Percentiles rank a stretch among this genome's conserved stretches.
Evolutionary conservation across 2,888 invertebrate species (phyloP).

Genomic region (Cartodere bifasciata): DNA sequence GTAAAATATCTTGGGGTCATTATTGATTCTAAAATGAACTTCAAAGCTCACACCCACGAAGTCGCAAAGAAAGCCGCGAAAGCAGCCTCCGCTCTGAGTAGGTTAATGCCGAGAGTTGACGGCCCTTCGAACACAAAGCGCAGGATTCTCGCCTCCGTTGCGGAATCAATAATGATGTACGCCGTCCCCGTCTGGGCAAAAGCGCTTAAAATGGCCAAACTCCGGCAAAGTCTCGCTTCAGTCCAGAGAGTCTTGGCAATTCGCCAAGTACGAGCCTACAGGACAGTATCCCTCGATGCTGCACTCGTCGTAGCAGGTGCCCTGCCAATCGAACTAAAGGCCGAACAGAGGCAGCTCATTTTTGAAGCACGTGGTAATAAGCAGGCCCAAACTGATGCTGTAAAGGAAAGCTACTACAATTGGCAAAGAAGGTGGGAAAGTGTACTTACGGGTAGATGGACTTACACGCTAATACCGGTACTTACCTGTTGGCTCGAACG

Average conservation of each 20-base stretch:
- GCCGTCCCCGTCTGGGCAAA: conserved; percentile 3
- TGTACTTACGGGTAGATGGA: conserved; percentile 3
- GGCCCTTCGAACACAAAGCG: conserved; percentile 4
- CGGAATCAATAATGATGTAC: conserved; percentile 1
- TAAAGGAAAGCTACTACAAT: conserved; percentile 1
- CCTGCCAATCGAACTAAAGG: conserved; percentile 11
- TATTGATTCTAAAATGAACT: conserved; percentile 2
- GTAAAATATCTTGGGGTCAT: conserved; percentile 7
- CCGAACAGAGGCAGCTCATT: conserved; percentile 2
- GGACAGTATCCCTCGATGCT: conserved; percentile 12
- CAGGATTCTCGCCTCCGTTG: conserved; percentile 2
- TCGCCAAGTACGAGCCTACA: conserved; percentile 7
- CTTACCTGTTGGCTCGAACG: conserved; percentile 1
- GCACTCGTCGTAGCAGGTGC: conserved; percentile 8
- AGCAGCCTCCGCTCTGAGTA: conserved; percentile 1
- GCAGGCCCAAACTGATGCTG: not conserved
- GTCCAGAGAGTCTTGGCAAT: no score
- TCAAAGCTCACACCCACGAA: conserved; percentile 3
- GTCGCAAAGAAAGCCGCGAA: conserved; percentile 2
- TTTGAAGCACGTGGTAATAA: not conserved
- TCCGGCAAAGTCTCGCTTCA: no score
- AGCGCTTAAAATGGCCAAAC: conserved; percentile 1
- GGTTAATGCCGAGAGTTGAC: conserved; percentile 6
- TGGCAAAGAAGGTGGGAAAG: conserved; percentile 12
- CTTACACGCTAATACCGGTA: not conserved